phyloP scores from a whole-genome alignment of 2,113 vertebrate species.

The Dipodomys ordii region DNA sequence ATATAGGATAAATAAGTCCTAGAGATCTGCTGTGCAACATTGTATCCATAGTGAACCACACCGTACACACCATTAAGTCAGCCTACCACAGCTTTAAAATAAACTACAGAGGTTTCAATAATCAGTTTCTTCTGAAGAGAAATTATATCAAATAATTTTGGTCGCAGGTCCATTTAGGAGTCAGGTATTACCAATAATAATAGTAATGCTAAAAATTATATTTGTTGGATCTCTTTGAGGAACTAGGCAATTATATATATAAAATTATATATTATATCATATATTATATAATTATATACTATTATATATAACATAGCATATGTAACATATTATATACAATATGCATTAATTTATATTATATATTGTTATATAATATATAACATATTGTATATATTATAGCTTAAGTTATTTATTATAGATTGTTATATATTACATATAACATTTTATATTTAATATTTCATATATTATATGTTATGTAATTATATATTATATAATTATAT shows the following conservation, averaged over 20 bases:
- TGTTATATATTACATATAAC: too few species aligned
- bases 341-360: too few species aligned
- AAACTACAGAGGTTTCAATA: not conserved
- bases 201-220: not conserved
- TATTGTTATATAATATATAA: not conserved
- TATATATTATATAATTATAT: too few species aligned
- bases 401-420: too few species aligned
- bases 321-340: too few species aligned
- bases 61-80: not conserved
- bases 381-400: too few species aligned
- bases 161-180: not conserved
- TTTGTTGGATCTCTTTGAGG: not conserved
- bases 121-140: slow-evolving; percentile 22
- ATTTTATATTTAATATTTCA: not conserved
- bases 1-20: too few species aligned
- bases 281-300: too few species aligned
- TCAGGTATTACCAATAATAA: not conserved
- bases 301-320: not conserved
- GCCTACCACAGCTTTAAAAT: not conserved
- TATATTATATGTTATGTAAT: too few species aligned
- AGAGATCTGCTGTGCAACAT: too few species aligned
- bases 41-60: too few species aligned
- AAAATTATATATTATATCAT: not conserved
- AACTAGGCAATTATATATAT: not conserved
- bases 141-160: not conserved